Evolutionary conservation across 2,797 vertebrate genomes (phyloP).

Genomic region (Sphaeramia orbicularis): DNA sequence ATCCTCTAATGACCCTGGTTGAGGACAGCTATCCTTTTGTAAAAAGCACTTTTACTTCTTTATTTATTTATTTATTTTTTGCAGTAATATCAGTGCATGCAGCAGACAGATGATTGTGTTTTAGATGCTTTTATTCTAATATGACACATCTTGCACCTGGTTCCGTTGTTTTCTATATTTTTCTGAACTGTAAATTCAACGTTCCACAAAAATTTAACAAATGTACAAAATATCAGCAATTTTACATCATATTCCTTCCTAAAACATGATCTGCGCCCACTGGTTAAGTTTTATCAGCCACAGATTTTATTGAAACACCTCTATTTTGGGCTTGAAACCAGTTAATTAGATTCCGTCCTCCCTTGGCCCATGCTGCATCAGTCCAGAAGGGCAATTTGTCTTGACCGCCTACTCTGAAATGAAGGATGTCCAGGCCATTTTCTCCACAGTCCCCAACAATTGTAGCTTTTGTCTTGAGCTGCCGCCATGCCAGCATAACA

Average conservation of each 20-base stretch:
- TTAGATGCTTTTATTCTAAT: too few species aligned
- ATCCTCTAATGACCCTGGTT: too few species aligned
- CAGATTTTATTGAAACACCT: slow-evolving; percentile 25
- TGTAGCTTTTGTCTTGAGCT: slow-evolving; percentile 42
- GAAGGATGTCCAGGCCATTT: slow-evolving; percentile 36
- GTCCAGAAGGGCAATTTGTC: slow-evolving; percentile 33
- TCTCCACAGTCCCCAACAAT: slow-evolving; percentile 26
- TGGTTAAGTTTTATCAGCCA: slow-evolving; percentile 12
- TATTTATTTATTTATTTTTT: too few species aligned
- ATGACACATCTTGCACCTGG: too few species aligned
- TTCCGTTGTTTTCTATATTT: not conserved
- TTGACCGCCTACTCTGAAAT: slow-evolving; percentile 40
- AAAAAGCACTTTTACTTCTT: too few species aligned
- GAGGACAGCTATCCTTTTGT: too few species aligned
- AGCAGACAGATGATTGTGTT: too few species aligned
- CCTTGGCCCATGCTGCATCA: slow-evolving; percentile 30
- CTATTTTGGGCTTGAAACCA: slow-evolving; percentile 36
- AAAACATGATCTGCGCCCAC: slow-evolving; percentile 8
- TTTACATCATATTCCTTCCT: slow-evolving; percentile 1
- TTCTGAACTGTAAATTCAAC: not conserved
- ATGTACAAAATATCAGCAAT: not conserved
- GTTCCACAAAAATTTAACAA: slow-evolving; percentile 1
- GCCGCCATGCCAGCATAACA: slow-evolving; percentile 62
- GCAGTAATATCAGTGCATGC: too few species aligned
- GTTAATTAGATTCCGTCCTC: slow-evolving; percentile 50